These are phyloP conservation scores for Lutraria rhynchaena DNA, from an alignment of 1,140 invertebrate genomes.

Conservation along the genomic window DNA sequence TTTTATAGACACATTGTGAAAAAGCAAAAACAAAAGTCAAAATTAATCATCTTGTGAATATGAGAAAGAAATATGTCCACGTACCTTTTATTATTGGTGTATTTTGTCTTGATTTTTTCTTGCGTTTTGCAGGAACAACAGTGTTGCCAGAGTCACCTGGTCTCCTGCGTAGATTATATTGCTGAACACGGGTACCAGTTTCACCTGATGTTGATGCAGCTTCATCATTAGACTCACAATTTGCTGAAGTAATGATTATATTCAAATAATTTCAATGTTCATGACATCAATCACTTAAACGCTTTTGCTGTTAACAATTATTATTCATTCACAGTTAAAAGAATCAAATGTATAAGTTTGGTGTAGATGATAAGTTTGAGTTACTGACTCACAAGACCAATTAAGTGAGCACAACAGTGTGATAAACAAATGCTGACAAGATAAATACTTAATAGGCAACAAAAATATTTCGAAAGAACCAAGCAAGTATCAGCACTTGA, in stretches of 20 bases:
- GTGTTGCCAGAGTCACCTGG: slow-evolving; percentile 45
- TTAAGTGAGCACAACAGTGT: no score
- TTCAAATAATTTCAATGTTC: not conserved
- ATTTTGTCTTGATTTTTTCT: slow-evolving; percentile 36
- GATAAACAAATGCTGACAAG: no score
- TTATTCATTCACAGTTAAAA: not conserved
- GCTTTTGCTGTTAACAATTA: not conserved
- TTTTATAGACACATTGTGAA: no score
- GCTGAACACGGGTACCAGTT: slow-evolving; percentile 7
- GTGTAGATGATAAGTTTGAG: no score
- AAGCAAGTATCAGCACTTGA: no score
- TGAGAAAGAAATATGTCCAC: no score
- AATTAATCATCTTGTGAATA: no score
- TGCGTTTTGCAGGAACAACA: slow-evolving; percentile 27
- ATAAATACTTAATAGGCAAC: no score
- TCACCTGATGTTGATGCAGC: slow-evolving; percentile 29
- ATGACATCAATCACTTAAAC: not conserved
- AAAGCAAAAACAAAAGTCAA: no score
- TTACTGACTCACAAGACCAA: no score
- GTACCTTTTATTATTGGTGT: slow-evolving; percentile 43
- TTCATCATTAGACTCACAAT: slow-evolving; percentile 39
- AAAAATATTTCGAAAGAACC: no score
- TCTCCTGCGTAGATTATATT: slow-evolving; percentile 51
- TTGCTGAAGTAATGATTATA: not conserved
- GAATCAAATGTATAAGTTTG: not conserved